Conservation (phyloP, 2,797 vertebrate species). For the Falco peregrinus region DNA sequence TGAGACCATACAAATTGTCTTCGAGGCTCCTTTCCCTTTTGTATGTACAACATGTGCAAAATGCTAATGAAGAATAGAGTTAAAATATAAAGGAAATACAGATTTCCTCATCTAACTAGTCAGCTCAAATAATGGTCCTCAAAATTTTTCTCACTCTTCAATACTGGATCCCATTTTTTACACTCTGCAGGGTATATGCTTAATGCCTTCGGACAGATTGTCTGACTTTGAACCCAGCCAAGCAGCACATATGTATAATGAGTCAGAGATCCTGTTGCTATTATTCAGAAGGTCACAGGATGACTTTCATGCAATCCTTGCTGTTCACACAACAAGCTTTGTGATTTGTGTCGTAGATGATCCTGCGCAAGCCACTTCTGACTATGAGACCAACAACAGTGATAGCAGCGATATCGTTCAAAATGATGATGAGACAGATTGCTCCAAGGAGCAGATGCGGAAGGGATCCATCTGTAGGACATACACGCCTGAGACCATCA, state of each 20-base stretch:
- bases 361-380: constrained; percentile 86
- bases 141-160: not conserved
- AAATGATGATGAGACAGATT: constrained; percentile 85
- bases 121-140: not conserved
- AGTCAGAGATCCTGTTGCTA: constrained; percentile 28
- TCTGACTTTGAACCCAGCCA: not conserved
- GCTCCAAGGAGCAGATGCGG: constrained; percentile 72
- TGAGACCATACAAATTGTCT: not conserved
- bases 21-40: not conserved
- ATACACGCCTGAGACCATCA: constrained; percentile 78
- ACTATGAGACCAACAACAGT: constrained; percentile 96
- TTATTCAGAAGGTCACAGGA: not conserved
- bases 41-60: not conserved
- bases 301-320: not conserved
- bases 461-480: constrained; percentile 67
- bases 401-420: constrained; percentile 92
- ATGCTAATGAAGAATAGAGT: not conserved
- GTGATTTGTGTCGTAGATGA: constrained; percentile 82
- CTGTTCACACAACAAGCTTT: not conserved
- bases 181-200: not conserved
- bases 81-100: not conserved
- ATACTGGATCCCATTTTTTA: not conserved
- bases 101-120: not conserved
- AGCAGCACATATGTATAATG: not conserved
- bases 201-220: constrained; percentile 27